Conservation (phyloP, 2,113 vertebrate genomes). For the Physeter macrocephalus region DNA sequence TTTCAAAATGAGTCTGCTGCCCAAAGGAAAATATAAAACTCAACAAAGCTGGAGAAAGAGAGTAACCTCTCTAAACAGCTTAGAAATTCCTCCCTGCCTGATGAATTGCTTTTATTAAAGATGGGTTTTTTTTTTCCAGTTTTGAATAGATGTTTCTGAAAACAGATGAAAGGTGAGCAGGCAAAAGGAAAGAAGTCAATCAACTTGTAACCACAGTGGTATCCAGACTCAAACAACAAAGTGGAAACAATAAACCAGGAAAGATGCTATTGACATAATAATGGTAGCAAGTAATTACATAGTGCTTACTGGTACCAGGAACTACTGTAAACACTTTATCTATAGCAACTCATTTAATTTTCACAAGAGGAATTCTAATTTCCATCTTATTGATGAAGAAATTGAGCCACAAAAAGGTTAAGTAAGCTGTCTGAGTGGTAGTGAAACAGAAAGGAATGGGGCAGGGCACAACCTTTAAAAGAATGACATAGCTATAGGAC, state of each 20-base stretch:
- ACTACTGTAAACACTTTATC: background rate
- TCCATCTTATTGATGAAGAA: background rate
- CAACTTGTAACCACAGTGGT: background rate
- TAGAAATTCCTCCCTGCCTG: slow-evolving; percentile 35
- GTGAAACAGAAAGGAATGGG: background rate
- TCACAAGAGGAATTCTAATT: background rate
- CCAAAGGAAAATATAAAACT: slow-evolving; percentile 55
- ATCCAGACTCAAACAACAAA: background rate
- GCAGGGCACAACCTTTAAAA: no score
- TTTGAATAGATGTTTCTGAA: slow-evolving; percentile 34
- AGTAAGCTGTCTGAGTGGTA: background rate
- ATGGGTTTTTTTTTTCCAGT: background rate
- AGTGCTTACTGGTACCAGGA: background rate
- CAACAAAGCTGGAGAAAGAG: slow-evolving; percentile 1
- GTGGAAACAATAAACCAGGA: background rate
- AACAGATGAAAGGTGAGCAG: background rate
- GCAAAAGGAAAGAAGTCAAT: background rate
- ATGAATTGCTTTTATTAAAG: slow-evolving; percentile 53
- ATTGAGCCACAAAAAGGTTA: background rate
- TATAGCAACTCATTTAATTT: background rate
- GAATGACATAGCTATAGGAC: no score
- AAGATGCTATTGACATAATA: background rate
- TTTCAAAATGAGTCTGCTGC: slow-evolving; percentile 42
- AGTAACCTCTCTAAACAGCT: background rate
- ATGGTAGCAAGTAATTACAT: background rate